Percentiles rank a stretch among this genome's conserved stretches.
These are phyloP conservation scores for Linnaemya tessellans DNA, from an alignment of 2,888 invertebrate species.

Conservation along the genomic window DNA sequence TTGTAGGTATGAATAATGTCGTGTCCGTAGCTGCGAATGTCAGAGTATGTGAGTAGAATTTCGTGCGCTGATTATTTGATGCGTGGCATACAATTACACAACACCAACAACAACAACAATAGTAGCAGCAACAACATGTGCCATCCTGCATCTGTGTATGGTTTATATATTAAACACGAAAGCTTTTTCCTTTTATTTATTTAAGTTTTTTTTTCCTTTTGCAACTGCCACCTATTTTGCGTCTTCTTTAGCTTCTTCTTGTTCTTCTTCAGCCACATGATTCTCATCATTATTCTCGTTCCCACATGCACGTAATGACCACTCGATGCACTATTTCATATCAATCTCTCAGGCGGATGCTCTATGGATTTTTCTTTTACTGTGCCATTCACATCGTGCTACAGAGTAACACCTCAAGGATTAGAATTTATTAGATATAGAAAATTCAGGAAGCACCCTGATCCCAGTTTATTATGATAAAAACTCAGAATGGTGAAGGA, in stretches of 20 bases:
- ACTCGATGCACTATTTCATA: conserved; percentile 36
- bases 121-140: conserved; percentile 7
- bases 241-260: conserved; percentile 16
- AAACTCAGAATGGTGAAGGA: too few species aligned
- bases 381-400: too few species aligned
- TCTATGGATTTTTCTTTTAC: neutral
- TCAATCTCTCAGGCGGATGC: conserved; percentile 49
- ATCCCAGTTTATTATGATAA: too few species aligned
- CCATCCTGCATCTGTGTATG: conserved; percentile 47
- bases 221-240: conserved; percentile 24
- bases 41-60: conserved; percentile 37
- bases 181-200: conserved; percentile 27
- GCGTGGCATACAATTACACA: conserved; percentile 58
- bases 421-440: too few species aligned
- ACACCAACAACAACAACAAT: conserved; percentile 30
- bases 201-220: neutral
- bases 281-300: conserved; percentile 1
- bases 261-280: conserved; percentile 10
- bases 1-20: neutral
- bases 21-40: neutral
- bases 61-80: conserved; percentile 67
- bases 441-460: too few species aligned
- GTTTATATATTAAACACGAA: conserved; percentile 42
- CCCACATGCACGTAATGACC: conserved; percentile 44
- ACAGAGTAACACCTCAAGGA: too few species aligned